Conservation (phyloP, 2,797 vertebrate species). For the Taenioides sp. region DNA sequence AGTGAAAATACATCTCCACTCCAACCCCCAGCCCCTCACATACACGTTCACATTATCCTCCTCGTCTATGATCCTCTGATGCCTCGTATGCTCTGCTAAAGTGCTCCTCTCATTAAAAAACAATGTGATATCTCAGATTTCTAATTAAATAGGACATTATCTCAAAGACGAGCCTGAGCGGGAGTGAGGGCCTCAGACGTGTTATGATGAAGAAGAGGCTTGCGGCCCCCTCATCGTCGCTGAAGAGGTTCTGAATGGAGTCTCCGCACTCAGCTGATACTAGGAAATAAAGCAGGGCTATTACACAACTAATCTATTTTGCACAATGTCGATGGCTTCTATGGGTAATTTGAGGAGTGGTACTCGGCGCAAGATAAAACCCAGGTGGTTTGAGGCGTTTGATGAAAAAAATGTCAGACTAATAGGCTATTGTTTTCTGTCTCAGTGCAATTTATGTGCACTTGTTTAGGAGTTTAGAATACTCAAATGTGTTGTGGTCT, state of each 20-base stretch:
- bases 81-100: slow-evolving; percentile 71
- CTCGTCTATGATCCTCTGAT: slow-evolving; percentile 69
- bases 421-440: slow-evolving; percentile 50
- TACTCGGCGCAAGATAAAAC: slow-evolving; percentile 54
- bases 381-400: slow-evolving; percentile 53
- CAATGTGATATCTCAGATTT: slow-evolving; percentile 84
- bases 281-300: slow-evolving; percentile 75
- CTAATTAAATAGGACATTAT: slow-evolving; percentile 92
- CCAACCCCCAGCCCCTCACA: slow-evolving; percentile 56
- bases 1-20: slow-evolving; percentile 60
- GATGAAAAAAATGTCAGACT: slow-evolving; percentile 54
- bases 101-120: slow-evolving; percentile 81
- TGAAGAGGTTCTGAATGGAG: slow-evolving; percentile 81
- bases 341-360: slow-evolving; percentile 67
- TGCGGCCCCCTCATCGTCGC: slow-evolving; percentile 75
- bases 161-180: slow-evolving; percentile 80
- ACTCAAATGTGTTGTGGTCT: background rate
- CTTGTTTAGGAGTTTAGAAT: background rate
- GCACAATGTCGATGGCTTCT: slow-evolving; percentile 66
- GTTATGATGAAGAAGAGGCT: slow-evolving; percentile 90
- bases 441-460: slow-evolving; percentile 10
- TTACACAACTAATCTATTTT: slow-evolving; percentile 79
- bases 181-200: slow-evolving; percentile 77
- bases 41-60: slow-evolving; percentile 63
- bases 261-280: slow-evolving; percentile 80